Evolutionary conservation across 2,797 vertebrate species (phyloP), one percentile per base, ranked within the genome.

Genomic region (Pygocentrus nattereri): DNA sequence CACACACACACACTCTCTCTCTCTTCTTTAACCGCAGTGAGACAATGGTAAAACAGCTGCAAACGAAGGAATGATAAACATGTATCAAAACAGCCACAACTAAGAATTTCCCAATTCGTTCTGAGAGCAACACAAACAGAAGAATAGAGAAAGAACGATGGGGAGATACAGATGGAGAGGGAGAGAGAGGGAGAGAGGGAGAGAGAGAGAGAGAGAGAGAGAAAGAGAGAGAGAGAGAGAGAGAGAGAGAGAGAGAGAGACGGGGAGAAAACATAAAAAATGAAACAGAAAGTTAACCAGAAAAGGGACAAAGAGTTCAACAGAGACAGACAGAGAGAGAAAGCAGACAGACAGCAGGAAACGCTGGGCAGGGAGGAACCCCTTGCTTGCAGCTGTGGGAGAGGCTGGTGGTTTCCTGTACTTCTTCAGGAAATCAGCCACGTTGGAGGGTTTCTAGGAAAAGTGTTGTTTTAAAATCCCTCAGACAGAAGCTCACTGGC

Each of bases 341-440:
- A 70, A 54, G 44, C 56, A 76, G 56, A 82, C 69, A 82, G 81
- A 82, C 85, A 80, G 76, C 79, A 90, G 90, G 90, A 90, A 92
- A 91, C 87, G 89, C 88, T 65, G 62, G 78, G 74, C 62, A 82
- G 76, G 86, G 79, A 88, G 85, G 91, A 92, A 94, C 88, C 92
- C 88, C 89, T 92, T 88, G 76, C 90, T 65, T 18, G 31, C 62
- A 94, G 92, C 92, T 93, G 91, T 90, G 88, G 90, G 90, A 91
- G 86, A 88, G 89, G 86, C 77, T 86, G 88, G 85, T 86, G 88
- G 91, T 93, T 94, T 94, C 92, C 91, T 91, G 91, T 82, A 89
- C 90, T 79, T 83, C 87, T 92, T 88, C 88, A 90, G 91, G 90
- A 92, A 92, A 93, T 88, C 86, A 89, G 89, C 87, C 78, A 79